Evolutionary conservation across 2,888 invertebrate species (phyloP), one percentile per base, ranked within the genome.

Genomic region (Melanostoma scalare): DNA sequence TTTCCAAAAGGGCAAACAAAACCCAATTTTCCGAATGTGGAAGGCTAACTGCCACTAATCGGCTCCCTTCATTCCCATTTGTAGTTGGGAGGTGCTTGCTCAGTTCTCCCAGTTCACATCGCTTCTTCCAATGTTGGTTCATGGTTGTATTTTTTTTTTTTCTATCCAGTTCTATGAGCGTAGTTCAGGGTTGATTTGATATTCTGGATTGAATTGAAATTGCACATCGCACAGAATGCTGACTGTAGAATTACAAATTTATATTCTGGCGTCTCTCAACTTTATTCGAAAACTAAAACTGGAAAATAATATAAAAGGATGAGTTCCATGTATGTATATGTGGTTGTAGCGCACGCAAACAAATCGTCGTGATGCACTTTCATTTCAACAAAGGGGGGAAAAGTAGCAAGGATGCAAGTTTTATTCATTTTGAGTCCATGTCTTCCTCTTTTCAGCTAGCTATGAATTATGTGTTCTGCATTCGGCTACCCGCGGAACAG

Each of bases 221-320:
- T 84, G 78, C 78, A 84, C 69, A 78, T 71, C 74, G 63, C 61
- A 73, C 50, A 74, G 74, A 74, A 84, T 74, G 84, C 84, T 78
- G 82, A 84, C 82, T 84, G 78, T 74, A 71, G 79, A 84, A 79
- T 84, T 84, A 79, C 79, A 71, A 84, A 79, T 79, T 84, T 84
- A 74, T 79, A 67, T 74, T 67, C 79, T 74, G 78, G 79, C 74
- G 79, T 84, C 78, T 79, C 65, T 84, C 65, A 84, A 75, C 74
- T 79, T 74, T 69, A 84, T 75, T 60, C 53, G 44, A 48, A 79
- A 79, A 71, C 78, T 78, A 82, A 74, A 82, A 78, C 73, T 68
- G 82, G 78, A 78, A 73, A 78, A 82, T 77, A 77, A 77, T 76
- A 81, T 53, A 67, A 71, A 68, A 52, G n/a, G 20, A 44, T 40